Evolutionary conservation across 2,113 vertebrate species (phyloP).

Genomic region (Zapornia atra): DNA sequence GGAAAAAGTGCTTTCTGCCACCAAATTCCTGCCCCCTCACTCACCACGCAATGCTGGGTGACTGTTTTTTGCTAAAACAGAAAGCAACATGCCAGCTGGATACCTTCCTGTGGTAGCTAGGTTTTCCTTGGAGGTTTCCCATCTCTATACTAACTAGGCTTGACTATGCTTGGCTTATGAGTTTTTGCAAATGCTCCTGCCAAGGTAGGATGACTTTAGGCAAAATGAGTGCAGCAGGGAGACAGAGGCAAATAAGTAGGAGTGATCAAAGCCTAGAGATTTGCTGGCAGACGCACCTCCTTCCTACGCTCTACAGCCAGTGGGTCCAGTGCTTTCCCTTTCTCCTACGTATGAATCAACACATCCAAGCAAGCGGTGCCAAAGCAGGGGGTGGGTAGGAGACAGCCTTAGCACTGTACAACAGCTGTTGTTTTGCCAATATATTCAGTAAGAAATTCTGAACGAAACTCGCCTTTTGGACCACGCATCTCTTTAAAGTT

Average conservation of each 20-base stretch:
- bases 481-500: background rate
- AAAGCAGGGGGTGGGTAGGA: constrained; percentile 47
- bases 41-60: background rate
- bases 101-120: constrained; percentile 31
- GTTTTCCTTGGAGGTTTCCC: constrained; percentile 70
- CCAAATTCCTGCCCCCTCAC: background rate
- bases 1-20: background rate
- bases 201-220: constrained; percentile 62
- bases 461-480: constrained; percentile 26
- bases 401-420: constrained; percentile 21
- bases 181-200: constrained; percentile 31
- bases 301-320: constrained; percentile 59
- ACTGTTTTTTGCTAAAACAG: constrained; percentile 20
- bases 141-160: constrained; percentile 48
- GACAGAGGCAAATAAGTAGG: constrained; percentile 62
- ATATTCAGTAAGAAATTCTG: background rate
- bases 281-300: constrained; percentile 46
- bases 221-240: constrained; percentile 56
- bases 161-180: constrained; percentile 61
- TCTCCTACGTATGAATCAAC: constrained; percentile 54
- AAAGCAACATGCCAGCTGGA: constrained; percentile 33
- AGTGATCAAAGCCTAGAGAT: constrained; percentile 64
- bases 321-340: constrained; percentile 61
- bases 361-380: background rate
- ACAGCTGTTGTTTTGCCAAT: constrained; percentile 56